Percentiles rank a stretch among this genome's conserved stretches.
These are phyloP conservation scores for Planococcus citri DNA, from an alignment of 1,140 invertebrate genomes.

Conservation along the genomic window DNA sequence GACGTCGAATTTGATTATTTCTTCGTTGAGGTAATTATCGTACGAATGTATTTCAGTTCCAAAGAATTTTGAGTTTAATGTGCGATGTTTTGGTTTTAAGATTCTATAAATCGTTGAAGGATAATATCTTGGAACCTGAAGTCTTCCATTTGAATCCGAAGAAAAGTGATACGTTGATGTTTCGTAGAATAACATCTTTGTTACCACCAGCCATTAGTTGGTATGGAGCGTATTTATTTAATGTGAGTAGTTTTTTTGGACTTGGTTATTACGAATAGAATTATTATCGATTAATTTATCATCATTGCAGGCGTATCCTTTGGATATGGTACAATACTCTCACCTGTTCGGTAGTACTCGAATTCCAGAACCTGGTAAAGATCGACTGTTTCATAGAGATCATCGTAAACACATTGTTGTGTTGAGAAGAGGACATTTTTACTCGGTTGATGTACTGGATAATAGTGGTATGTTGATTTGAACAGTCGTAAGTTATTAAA, in stretches of 20 bases:
- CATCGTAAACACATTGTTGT: constrained; percentile 67
- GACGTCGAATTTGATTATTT: constrained; percentile 78
- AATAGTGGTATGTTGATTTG: constrained; percentile 47
- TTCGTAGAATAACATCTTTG: constrained; percentile 56
- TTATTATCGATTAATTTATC: too few relatives aligned
- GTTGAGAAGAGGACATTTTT: constrained; percentile 77
- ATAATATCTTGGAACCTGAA: constrained; percentile 76
- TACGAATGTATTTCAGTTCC: neutral
- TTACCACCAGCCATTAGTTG: constrained; percentile 64
- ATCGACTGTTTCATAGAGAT: constrained; percentile 50
- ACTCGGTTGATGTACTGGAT: constrained; percentile 77
- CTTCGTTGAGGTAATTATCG: constrained; percentile 51
- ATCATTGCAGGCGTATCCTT: constrained; percentile 80
- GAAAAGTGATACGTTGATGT: constrained; percentile 71
- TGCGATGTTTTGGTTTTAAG: constrained; percentile 28
- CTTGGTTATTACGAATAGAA: too few relatives aligned
- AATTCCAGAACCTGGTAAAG: constrained; percentile 68
- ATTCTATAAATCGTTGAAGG: constrained; percentile 74
- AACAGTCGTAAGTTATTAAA: too few relatives aligned
- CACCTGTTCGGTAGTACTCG: constrained; percentile 75
- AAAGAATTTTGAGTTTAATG: neutral
- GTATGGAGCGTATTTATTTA: constrained; percentile 86
- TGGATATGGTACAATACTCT: constrained; percentile 95
- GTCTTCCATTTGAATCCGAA: constrained; percentile 86
- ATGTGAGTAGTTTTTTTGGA: constrained; percentile 41